Base-by-base conservation (phyloP, 53 echinoderm and acorn worm genomes). In the Astropecten irregularis region DNA sequence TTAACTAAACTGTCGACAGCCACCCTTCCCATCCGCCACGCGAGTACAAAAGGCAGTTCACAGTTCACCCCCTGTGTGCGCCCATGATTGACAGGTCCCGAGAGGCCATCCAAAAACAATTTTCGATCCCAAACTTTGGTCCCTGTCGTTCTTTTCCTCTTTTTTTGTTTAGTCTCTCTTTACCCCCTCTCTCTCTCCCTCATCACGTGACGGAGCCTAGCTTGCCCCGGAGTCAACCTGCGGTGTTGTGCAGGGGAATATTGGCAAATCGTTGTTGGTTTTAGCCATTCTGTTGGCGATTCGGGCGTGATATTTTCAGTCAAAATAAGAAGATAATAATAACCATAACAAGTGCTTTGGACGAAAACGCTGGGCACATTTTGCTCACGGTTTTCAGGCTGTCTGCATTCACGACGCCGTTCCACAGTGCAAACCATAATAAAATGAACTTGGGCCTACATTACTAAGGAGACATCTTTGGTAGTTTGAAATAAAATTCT, bases 51-150 rank as follows among this genome's bases (percentile, higher is more conserved):
- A 56, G 70, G 37, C 44, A 40, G 60, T 46, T 46, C 30, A 59
- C 79, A 59, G 60, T 79, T 79, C 60, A 60, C 15, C 59, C 49
- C 60, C 26, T 60, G 60, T 62, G 68, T 8, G 25, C 27, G n/a
- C n/a, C n/a, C 26, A 25, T 61, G 61, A 62, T 71, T 79, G 79
- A 79, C 63, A 79, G 60, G 26, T 62, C 79, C 62, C 79, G 30
- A 30, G 47, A 40, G 79, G 30, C 60, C 79, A 31, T 62, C 79
- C n/a, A 32, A 79, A 79, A 79, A 77, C 77, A 62, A 48, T 47
- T 40, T 79, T 62, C 46, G 61, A 29, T 62, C 33, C 63, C 56
- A 79, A 77, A 79, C 79, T 79, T 60, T 76, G 57, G 54, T 21
- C 57, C 31, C 76, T 76, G 44, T 57, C 66, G 36, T 66, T 42